Percentiles rank a stretch among this genome's conserved stretches.
phyloP scores from a whole-genome alignment of 2,888 invertebrate genomes.

The Folsomia manolachei region DNA sequence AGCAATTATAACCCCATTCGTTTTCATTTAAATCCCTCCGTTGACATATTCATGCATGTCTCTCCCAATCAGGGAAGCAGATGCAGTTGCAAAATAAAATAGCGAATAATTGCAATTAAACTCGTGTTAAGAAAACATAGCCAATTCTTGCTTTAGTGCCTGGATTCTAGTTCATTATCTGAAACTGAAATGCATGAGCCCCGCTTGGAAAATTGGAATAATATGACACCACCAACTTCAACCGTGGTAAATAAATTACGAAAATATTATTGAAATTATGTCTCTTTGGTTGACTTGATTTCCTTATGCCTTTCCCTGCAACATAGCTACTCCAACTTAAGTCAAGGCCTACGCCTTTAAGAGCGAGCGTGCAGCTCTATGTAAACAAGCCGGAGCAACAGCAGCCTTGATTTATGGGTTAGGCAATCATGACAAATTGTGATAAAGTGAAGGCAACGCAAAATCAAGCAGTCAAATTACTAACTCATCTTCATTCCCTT shows the following conservation, averaged over 20 bases:
- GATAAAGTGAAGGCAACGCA: background rate
- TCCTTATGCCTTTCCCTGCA: too few species aligned
- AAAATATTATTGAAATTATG: too few species aligned
- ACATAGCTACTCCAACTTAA: too few species aligned
- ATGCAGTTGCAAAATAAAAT: background rate
- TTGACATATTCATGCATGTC: background rate
- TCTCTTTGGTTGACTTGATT: too few species aligned
- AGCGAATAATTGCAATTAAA: background rate
- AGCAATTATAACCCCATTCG: background rate
- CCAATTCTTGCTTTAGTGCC: background rate
- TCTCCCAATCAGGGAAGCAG: background rate
- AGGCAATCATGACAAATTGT: conserved; percentile 4
- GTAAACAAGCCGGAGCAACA: background rate
- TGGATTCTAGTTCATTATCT: too few species aligned
- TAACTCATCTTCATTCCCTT: background rate
- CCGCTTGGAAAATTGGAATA: too few species aligned
- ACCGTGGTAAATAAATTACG: too few species aligned
- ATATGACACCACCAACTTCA: too few species aligned
- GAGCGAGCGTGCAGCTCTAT: background rate
- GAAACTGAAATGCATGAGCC: too few species aligned
- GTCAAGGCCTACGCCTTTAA: too few species aligned
- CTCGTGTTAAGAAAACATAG: background rate
- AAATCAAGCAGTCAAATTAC: background rate
- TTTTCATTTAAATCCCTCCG: background rate
- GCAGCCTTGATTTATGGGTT: conserved; percentile 5